A percentile compares a stretch with the other conserved stretches of the same genome.
phyloP scores from a whole-genome alignment of 2,888 invertebrate genomes.

The Eristalis tenax region DNA sequence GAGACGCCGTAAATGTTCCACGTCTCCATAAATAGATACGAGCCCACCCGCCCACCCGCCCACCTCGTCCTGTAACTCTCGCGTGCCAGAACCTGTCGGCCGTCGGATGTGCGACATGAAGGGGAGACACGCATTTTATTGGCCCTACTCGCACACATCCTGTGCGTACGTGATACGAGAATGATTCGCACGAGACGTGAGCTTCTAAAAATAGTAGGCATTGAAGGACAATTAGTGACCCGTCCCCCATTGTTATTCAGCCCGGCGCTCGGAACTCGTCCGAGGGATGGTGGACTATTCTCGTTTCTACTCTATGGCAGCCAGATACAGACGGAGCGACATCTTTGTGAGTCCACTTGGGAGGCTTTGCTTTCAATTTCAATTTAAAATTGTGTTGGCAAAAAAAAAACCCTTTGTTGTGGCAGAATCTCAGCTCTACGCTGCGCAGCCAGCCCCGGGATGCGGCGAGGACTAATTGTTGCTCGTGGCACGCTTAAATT shows the following conservation, averaged over 20 bases:
- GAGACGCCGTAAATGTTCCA: conserved; percentile 35
- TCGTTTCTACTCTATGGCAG: background rate
- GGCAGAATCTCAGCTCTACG: background rate
- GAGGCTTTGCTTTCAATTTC: background rate
- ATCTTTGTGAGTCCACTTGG: background rate
- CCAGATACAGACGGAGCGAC: background rate
- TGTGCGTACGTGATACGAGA: conserved; percentile 20
- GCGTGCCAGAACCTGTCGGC: background rate
- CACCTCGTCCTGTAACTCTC: background rate
- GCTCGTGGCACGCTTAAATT: background rate
- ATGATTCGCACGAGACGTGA: conserved; percentile 20
- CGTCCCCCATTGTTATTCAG: background rate
- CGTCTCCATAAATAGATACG: conserved; percentile 19
- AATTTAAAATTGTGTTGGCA: no score
- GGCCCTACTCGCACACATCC: conserved; percentile 10
- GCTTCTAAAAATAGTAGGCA: conserved; percentile 29
- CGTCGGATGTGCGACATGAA: background rate
- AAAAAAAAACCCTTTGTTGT: no score
- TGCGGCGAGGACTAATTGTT: background rate
- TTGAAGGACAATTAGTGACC: conserved; percentile 54
- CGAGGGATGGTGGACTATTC: background rate
- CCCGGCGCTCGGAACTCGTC: no score
- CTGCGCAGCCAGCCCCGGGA: background rate
- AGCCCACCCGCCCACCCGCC: background rate
- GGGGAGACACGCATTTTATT: background rate